Conservation (phyloP, 1,140 invertebrate species). For the Thrips palmi region DNA sequence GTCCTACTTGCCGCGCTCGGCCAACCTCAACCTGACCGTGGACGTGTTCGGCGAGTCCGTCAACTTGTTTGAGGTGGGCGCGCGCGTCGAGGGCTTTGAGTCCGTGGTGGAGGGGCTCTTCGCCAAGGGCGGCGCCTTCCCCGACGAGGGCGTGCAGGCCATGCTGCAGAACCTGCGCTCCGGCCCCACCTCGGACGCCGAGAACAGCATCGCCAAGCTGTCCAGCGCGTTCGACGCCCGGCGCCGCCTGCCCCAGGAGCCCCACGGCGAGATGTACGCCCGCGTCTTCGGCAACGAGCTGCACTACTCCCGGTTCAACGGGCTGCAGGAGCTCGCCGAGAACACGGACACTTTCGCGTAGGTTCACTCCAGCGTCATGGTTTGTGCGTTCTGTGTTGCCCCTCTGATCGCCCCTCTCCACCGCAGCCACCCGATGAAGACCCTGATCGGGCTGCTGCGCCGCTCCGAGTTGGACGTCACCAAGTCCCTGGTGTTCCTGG, state of each 20-base stretch:
- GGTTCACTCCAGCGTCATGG: too few species aligned
- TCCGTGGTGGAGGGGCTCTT: conserved; percentile 62
- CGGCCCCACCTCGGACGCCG: conserved; percentile 26
- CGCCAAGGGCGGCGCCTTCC: conserved; percentile 48
- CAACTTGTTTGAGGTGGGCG: conserved; percentile 61
- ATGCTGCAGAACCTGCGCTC: conserved; percentile 32
- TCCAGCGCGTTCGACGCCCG: conserved; percentile 29
- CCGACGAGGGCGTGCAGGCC: conserved; percentile 35
- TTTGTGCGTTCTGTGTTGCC: too few species aligned
- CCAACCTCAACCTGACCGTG: conserved; percentile 62
- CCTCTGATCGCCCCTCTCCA: conserved; percentile 41
- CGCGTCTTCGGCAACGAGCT: conserved; percentile 59
- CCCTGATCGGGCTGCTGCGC: conserved; percentile 9
- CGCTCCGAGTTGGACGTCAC: conserved; percentile 44
- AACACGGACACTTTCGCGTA: conserved; percentile 35
- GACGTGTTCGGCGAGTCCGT: conserved; percentile 80
- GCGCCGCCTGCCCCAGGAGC: conserved; percentile 30
- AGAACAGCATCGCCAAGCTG: conserved; percentile 25
- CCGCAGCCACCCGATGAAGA: conserved; percentile 45
- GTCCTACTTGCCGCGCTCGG: conserved; percentile 68
- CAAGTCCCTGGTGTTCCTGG: conserved; percentile 60
- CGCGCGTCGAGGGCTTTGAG: conserved; percentile 67
- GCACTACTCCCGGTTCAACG: conserved; percentile 42
- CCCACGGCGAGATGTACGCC: conserved; percentile 24
- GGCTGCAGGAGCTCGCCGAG: conserved; percentile 38